These are phyloP conservation scores for Apodemia duryi DNA, from an alignment of 2,888 invertebrate genomes.

Conservation along the genomic window DNA sequence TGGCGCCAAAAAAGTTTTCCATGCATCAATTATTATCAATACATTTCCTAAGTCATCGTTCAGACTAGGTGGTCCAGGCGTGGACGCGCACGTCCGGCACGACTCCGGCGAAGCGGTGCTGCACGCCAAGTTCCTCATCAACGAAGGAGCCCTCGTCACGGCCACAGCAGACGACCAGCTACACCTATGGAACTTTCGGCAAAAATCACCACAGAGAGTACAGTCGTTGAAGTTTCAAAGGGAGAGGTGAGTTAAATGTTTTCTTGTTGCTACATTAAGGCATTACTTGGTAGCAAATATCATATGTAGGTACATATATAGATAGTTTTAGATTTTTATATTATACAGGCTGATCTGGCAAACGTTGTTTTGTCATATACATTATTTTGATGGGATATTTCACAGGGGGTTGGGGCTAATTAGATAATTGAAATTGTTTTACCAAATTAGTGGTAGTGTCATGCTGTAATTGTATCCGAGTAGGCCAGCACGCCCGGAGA, in stretches of 20 bases:
- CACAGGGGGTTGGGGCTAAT: too few species aligned
- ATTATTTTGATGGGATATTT: too few species aligned
- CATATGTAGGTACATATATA: too few species aligned
- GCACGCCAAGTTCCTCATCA: conserved; percentile 95
- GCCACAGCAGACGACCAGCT: conserved; percentile 97
- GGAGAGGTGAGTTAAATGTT: conserved; percentile 85
- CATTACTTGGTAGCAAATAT: too few species aligned
- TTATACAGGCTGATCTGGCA: too few species aligned
- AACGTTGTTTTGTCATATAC: too few species aligned
- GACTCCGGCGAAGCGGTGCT: conserved; percentile 88
- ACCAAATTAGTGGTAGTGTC: too few species aligned
- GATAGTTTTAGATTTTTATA: too few species aligned
- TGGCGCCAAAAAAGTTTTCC: too few species aligned
- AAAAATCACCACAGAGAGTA: conserved; percentile 95
- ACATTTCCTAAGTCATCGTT: conserved; percentile 45
- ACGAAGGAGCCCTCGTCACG: conserved; percentile 97
- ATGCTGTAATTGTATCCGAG: too few species aligned
- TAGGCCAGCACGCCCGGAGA: too few species aligned
- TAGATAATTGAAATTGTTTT: too few species aligned
- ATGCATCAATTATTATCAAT: conserved; percentile 14
- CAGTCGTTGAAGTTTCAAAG: conserved; percentile 98
- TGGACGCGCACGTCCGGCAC: conserved; percentile 96
- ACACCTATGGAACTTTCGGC: conserved; percentile 98
- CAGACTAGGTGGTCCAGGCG: conserved; percentile 97
- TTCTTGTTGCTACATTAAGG: background rate